These are phyloP conservation scores for Geotrupes spiniger DNA, from an alignment of 2,888 invertebrate genomes.

Conservation along the genomic window DNA sequence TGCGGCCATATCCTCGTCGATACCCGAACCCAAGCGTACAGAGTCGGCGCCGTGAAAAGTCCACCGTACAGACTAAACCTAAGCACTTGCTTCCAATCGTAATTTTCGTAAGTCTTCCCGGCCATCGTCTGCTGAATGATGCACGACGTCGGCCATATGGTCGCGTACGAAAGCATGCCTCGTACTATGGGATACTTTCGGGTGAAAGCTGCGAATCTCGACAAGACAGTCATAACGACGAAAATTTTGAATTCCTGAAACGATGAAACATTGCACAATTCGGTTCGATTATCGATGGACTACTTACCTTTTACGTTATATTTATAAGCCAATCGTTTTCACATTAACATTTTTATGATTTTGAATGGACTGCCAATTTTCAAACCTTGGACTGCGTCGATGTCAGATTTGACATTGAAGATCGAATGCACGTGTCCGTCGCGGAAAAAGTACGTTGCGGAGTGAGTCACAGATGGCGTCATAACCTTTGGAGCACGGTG, in stretches of 20 bases:
- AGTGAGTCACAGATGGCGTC: too few species aligned
- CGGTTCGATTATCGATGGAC: not conserved
- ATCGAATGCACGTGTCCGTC: too few species aligned
- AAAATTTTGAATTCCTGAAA: not conserved
- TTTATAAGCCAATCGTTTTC: not conserved
- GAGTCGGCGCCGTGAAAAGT: slow-evolving; percentile 75
- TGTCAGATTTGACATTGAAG: too few species aligned
- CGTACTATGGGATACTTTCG: slow-evolving; percentile 54
- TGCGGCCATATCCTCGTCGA: slow-evolving; percentile 77
- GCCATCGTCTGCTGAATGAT: slow-evolving; percentile 69
- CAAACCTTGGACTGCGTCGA: too few species aligned
- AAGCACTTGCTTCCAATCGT: slow-evolving; percentile 67
- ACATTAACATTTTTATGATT: too few species aligned
- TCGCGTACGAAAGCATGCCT: slow-evolving; percentile 69
- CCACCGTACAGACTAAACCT: slow-evolving; percentile 79
- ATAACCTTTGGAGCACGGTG: too few species aligned
- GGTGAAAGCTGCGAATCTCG: slow-evolving; percentile 51
- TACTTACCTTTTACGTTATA: not conserved
- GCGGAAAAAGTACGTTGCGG: too few species aligned
- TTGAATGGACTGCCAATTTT: too few species aligned
- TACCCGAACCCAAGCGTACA: slow-evolving; percentile 76
- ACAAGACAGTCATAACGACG: slow-evolving; percentile 50
- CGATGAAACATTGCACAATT: slow-evolving; percentile 2
- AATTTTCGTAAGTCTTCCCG: slow-evolving; percentile 63
- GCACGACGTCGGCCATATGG: slow-evolving; percentile 73